Evolutionary conservation across 2,888 invertebrate genomes (phyloP).

Genomic region (Abrostola triplasia): DNA sequence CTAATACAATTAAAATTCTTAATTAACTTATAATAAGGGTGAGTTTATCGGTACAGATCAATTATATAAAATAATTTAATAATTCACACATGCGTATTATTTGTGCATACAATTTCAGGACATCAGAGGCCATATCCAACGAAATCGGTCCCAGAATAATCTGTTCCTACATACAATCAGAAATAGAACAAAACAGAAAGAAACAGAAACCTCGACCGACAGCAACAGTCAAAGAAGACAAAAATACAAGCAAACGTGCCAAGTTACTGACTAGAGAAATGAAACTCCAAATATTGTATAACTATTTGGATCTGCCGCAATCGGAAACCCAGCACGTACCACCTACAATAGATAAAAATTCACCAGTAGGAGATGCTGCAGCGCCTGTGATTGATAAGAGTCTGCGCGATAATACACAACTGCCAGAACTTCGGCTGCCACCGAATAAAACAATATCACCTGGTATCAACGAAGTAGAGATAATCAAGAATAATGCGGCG

Average conservation of each 20-base stretch:
- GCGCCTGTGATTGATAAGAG: too few species aligned
- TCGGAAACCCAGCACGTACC: background rate
- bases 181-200: conserved; percentile 12
- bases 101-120: conserved; percentile 12
- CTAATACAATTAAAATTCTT: too few species aligned
- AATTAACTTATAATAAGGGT: background rate
- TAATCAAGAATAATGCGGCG: background rate
- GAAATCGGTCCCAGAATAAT: conserved; percentile 10
- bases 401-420: too few species aligned
- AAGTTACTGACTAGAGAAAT: conserved; percentile 9
- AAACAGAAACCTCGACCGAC: background rate
- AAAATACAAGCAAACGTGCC: background rate
- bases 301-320: background rate
- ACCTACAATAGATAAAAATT: too few species aligned
- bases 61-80: background rate
- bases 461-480: background rate
- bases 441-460: background rate
- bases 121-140: background rate
- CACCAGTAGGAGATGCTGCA: too few species aligned
- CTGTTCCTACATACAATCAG: background rate
- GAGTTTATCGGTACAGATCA: background rate
- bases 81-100: background rate
- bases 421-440: background rate
- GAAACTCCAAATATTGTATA: background rate
- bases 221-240: background rate